Evolutionary conservation across 2,113 vertebrate species (phyloP).

Genomic region (Anoura caudifer): DNA sequence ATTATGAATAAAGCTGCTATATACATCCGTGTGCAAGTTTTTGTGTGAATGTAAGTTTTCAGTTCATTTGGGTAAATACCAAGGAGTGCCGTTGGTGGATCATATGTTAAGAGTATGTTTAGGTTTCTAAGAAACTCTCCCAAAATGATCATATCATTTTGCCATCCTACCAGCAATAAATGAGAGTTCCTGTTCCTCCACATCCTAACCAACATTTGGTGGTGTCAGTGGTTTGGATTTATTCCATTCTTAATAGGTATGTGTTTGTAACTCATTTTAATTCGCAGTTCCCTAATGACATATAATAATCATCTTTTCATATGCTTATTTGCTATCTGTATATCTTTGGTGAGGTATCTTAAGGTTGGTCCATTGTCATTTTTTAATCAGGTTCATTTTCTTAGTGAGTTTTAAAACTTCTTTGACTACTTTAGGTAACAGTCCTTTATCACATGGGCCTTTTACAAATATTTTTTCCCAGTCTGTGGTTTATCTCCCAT

Average conservation of each 20-base stretch:
- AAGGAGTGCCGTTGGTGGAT: neutral
- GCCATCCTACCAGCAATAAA: neutral
- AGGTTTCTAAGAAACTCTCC: conserved; percentile 6
- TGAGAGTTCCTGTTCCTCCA: neutral
- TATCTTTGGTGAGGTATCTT: neutral
- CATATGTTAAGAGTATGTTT: neutral
- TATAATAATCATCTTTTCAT: neutral
- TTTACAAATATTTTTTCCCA: neutral
- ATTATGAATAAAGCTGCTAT: neutral
- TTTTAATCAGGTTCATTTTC: neutral
- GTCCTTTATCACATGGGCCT: neutral
- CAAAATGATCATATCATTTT: neutral
- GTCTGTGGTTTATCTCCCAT: neutral
- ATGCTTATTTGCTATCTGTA: neutral
- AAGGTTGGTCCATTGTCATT: neutral
- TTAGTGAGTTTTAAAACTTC: neutral
- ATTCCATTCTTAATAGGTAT: neutral
- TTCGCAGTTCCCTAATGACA: neutral
- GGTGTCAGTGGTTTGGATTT: neutral
- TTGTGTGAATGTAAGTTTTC: neutral
- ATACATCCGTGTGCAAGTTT: neutral
- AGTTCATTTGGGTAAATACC: neutral
- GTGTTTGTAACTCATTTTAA: neutral
- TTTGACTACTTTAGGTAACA: neutral
- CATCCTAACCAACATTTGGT: neutral